Evolutionary conservation across 2,797 vertebrate species (phyloP), one percentile per base, ranked within the genome.

Genomic region (Xenopus petersii): DNA sequence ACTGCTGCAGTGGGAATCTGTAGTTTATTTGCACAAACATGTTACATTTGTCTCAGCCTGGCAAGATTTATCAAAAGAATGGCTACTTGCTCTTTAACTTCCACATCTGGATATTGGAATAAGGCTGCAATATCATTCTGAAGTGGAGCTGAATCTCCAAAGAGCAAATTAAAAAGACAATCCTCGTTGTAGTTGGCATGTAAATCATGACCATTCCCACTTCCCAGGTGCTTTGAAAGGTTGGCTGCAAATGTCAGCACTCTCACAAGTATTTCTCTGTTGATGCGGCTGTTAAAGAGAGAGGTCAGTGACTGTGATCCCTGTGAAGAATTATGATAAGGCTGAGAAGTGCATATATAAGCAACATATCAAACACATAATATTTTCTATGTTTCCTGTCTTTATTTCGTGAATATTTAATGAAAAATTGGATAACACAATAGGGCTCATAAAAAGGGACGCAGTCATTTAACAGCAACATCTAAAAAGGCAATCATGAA

Each of bases 41-140:
- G 8, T 42, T 42, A 42, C 36, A 42, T 6, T 42, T 42, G 54
- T 56, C 54, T 56, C 54, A 56, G 16, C 16, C 16, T 16, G 54
- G 54, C 15, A 16, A 8, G 74, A 1, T 81, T 94, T 1, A 87
- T 92, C 81, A 95, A 84, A 81, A 96, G 86, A 76, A 88, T 92
- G 75, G 92, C 92, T 84, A 93, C 94, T 83, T 97, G 93, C 64
- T 92, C 87, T 85, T 92, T 95, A 76, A 98, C 86, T 59, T 97
- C 94, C 1, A 11, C 79, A 49, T 97, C 93, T 0, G 90, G 88
- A 76, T 98, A 93, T 11, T 91, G 87, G 59, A 93, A 85, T 77
- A 99, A 90, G 64, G 85, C 88, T 0, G 84, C 81, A 72, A 99
- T 86, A 88, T 92, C 94, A 82, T 89, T 87, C 78, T 93, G 82